Percentiles rank a stretch among this genome's conserved stretches.
Evolutionary conservation across 2,888 invertebrate genomes (phyloP).

Genomic region (Ecliptopera silaceata): DNA sequence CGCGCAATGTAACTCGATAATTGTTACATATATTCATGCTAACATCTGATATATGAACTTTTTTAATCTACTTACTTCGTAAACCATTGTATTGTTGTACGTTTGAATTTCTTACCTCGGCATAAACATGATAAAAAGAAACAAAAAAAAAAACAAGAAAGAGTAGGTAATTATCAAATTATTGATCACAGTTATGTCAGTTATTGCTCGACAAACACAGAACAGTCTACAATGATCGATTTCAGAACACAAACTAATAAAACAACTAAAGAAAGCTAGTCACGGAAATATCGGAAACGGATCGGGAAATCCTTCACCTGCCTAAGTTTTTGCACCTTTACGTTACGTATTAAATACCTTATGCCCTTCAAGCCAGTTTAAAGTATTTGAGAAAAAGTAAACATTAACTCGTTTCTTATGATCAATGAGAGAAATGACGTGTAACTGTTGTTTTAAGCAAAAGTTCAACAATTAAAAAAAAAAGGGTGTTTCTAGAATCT

Average conservation of each 20-base stretch:
- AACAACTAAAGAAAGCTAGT: constrained; percentile 17
- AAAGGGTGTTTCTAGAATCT: too few relatives aligned
- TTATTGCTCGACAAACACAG: constrained; percentile 4
- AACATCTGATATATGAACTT: too few relatives aligned
- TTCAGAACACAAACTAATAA: constrained; percentile 8
- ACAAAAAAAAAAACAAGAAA: background rate
- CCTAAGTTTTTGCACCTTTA: constrained; percentile 15
- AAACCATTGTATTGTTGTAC: background rate
- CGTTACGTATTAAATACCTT: constrained; percentile 18
- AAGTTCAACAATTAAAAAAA: too few relatives aligned
- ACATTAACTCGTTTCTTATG: background rate
- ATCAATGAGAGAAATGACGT: too few relatives aligned
- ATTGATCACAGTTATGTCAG: constrained; percentile 7
- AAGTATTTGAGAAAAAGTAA: background rate
- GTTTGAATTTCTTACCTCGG: constrained; percentile 15
- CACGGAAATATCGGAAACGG: constrained; percentile 15
- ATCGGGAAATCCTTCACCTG: constrained; percentile 29
- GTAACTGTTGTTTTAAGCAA: too few relatives aligned
- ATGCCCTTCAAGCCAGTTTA: constrained; percentile 8
- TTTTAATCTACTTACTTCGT: too few relatives aligned
- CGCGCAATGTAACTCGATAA: too few relatives aligned
- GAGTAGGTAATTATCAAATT: constrained; percentile 2
- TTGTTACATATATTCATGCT: too few relatives aligned
- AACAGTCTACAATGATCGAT: constrained; percentile 17
- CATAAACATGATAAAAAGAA: constrained; percentile 17